Conservation (phyloP, 2,113 vertebrate species). For the Orycteropus afer region DNA sequence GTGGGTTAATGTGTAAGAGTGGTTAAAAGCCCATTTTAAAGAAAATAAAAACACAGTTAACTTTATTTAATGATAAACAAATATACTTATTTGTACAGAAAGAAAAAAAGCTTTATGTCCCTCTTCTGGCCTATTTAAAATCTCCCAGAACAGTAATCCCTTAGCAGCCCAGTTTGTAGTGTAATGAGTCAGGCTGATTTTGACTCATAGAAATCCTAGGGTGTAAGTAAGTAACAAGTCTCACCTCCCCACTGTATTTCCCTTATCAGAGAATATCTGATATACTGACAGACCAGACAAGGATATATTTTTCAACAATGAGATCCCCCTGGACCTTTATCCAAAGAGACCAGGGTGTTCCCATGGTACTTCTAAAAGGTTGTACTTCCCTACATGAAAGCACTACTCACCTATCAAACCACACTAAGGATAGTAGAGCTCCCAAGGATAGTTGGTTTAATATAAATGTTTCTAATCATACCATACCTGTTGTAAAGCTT, state of each 20-base stretch:
- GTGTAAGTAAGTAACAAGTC: constrained; percentile 15
- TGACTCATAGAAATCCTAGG: background rate
- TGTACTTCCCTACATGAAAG: constrained; percentile 4
- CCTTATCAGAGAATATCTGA: constrained; percentile 4
- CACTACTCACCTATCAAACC: constrained; percentile 13
- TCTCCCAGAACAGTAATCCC: background rate
- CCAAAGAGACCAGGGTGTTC: background rate
- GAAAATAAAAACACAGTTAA: background rate
- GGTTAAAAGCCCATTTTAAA: constrained; percentile 19
- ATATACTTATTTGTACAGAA: background rate
- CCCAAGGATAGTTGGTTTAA: constrained; percentile 11
- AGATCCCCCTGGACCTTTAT: background rate
- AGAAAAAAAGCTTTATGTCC: background rate
- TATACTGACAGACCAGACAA: background rate
- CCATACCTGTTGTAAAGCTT: constrained; percentile 94
- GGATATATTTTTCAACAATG: background rate
- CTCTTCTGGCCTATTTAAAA: constrained; percentile 22
- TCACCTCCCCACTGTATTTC: background rate
- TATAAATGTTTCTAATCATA: background rate
- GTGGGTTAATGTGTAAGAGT: background rate
- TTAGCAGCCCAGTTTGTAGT: constrained; percentile 10
- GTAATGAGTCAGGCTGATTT: background rate
- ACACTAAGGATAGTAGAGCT: background rate
- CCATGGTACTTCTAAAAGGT: background rate
- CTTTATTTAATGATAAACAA: background rate